Percentiles rank a stretch among this genome's conserved stretches.
Conservation (phyloP, 1,140 invertebrate species). For the Asobara japonica region DNA sequence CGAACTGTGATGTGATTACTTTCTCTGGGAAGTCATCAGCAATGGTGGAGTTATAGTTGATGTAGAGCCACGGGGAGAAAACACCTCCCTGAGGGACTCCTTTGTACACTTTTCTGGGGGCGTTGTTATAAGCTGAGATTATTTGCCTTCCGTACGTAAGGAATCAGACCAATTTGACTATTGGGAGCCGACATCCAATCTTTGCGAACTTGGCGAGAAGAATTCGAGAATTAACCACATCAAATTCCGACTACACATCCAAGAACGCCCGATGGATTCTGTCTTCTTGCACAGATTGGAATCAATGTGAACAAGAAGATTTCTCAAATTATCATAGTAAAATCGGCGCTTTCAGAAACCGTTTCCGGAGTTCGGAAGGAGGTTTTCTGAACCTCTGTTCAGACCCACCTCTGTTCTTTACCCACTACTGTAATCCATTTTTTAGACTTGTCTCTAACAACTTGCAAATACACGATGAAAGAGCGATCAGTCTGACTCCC, state of each 20-base stretch:
- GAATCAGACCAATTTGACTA: slow-evolving; percentile 10
- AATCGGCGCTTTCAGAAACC: slow-evolving; percentile 40
- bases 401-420: too few relatives aligned
- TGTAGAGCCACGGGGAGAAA: slow-evolving; percentile 24
- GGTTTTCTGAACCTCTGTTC: too few relatives aligned
- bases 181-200: slow-evolving; percentile 11
- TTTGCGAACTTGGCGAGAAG: slow-evolving; percentile 23
- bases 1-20: slow-evolving; percentile 22
- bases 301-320: slow-evolving; percentile 8
- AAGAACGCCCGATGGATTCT: not conserved
- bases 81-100: slow-evolving; percentile 34
- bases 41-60: slow-evolving; percentile 11
- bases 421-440: slow-evolving; percentile 33
- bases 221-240: slow-evolving; percentile 14
- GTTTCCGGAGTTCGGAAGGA: slow-evolving; percentile 31
- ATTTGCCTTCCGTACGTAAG: slow-evolving; percentile 17
- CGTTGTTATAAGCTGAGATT: not conserved
- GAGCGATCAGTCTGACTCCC: not conserved
- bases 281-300: slow-evolving; percentile 12
- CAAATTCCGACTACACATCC: not conserved
- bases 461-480: slow-evolving; percentile 33
- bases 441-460: slow-evolving; percentile 42
- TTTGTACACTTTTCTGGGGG: not conserved
- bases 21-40: not conserved
- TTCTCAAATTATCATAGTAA: slow-evolving; percentile 31